phyloP scores from a whole-genome alignment of 2,797 vertebrate species.

The Arnoldichthys spilopterus region DNA sequence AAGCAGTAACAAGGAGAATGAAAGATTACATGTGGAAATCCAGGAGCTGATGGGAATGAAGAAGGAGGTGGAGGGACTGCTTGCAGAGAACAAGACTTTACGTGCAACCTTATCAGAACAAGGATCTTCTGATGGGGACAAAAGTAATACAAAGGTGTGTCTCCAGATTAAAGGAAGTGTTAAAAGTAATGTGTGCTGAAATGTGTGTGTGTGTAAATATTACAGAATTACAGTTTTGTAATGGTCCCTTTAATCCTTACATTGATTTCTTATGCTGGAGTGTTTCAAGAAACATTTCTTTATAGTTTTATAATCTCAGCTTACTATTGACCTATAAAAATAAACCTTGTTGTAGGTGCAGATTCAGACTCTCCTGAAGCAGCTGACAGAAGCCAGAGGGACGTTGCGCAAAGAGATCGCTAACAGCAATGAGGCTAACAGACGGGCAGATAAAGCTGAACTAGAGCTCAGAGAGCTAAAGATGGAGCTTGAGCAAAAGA shows the following conservation, averaged over 20 bases:
- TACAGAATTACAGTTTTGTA: too few relatives aligned
- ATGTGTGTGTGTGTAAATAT: too few relatives aligned
- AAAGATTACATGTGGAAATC: constrained; percentile 63
- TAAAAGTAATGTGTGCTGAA: not conserved
- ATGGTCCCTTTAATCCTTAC: too few relatives aligned
- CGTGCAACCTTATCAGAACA: constrained; percentile 55
- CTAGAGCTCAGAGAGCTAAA: constrained; percentile 45
- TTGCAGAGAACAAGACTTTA: constrained; percentile 64
- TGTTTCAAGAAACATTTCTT: too few relatives aligned
- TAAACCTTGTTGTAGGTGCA: constrained; percentile 43
- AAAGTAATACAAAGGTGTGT: constrained; percentile 61
- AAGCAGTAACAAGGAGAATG: constrained; percentile 70
- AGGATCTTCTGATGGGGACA: constrained; percentile 32
- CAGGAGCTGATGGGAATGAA: constrained; percentile 46
- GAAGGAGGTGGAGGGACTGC: constrained; percentile 54
- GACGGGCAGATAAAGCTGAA: constrained; percentile 32
- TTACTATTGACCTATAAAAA: not conserved
- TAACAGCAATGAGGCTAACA: constrained; percentile 33
- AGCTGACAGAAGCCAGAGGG: constrained; percentile 61
- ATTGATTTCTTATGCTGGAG: too few relatives aligned
- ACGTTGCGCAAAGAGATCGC: constrained; percentile 60
- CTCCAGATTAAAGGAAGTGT: not conserved
- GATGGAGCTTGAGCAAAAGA: constrained; percentile 48
- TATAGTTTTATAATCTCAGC: too few relatives aligned
- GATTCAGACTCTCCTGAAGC: constrained; percentile 54